phyloP scores from a whole-genome alignment of 2,797 vertebrate species.

The Gallirallus australis region DNA sequence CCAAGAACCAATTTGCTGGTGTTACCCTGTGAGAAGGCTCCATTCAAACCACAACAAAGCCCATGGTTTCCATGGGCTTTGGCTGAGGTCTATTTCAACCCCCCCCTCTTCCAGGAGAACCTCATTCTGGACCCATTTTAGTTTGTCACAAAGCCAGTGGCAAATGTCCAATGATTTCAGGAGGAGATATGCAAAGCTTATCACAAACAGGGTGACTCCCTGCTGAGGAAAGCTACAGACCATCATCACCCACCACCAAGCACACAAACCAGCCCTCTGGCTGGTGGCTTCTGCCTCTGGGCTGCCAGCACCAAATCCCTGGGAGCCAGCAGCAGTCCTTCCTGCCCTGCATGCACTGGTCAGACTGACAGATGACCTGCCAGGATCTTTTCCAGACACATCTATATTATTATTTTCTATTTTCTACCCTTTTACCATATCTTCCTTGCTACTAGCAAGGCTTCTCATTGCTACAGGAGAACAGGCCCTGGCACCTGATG shows the following conservation, averaged over 20 bases:
- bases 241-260: background rate
- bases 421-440: background rate
- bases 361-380: background rate
- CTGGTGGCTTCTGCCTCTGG: background rate
- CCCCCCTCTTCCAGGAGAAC: background rate
- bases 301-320: background rate
- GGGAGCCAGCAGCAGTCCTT: background rate
- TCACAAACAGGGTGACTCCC: background rate
- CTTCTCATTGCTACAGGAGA: background rate
- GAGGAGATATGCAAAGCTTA: background rate
- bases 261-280: background rate
- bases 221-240: background rate
- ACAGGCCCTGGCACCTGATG: background rate
- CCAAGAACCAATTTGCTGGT: background rate
- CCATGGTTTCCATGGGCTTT: background rate
- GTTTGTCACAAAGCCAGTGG: background rate
- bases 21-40: background rate
- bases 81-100: background rate
- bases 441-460: background rate
- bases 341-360: rapidly evolving
- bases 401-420: background rate
- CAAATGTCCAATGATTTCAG: background rate
- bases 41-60: background rate
- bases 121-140: background rate
- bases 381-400: background rate